phyloP scores from a whole-genome alignment of 2,797 vertebrate genomes.

The Macropus fuliginosus region DNA sequence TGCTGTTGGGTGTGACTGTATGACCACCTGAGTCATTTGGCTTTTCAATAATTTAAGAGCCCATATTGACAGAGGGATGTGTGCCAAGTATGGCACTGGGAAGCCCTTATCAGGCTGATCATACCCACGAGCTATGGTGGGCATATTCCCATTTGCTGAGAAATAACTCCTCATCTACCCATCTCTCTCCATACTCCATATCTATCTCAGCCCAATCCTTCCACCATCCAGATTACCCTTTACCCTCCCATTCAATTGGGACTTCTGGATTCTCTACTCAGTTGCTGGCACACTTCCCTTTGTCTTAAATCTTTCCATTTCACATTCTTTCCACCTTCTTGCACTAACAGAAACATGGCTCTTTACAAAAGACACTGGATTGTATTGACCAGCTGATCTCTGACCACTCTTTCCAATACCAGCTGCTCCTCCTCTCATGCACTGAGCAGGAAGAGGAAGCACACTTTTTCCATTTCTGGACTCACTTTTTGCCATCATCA shows the following conservation, averaged over 20 bases:
- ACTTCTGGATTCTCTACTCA: background rate
- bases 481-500: background rate
- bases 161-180: background rate
- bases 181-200: background rate
- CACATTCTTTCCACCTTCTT: background rate
- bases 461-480: background rate
- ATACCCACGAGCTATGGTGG: background rate
- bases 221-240: background rate
- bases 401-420: background rate
- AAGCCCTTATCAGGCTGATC: background rate
- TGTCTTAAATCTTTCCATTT: background rate
- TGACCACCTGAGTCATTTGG: background rate
- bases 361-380: background rate
- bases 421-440: background rate
- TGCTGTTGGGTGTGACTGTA: background rate
- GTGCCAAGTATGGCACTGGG: background rate
- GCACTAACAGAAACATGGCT: background rate
- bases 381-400: background rate
- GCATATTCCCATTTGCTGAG: background rate
- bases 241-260: background rate
- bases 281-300: background rate
- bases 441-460: background rate
- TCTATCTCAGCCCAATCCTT: background rate
- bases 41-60: background rate
- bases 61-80: background rate